A percentile compares a stretch with the other conserved stretches of the same genome.
phyloP scores from a whole-genome alignment of 1,140 invertebrate genomes.

The Drosophila leontia region DNA sequence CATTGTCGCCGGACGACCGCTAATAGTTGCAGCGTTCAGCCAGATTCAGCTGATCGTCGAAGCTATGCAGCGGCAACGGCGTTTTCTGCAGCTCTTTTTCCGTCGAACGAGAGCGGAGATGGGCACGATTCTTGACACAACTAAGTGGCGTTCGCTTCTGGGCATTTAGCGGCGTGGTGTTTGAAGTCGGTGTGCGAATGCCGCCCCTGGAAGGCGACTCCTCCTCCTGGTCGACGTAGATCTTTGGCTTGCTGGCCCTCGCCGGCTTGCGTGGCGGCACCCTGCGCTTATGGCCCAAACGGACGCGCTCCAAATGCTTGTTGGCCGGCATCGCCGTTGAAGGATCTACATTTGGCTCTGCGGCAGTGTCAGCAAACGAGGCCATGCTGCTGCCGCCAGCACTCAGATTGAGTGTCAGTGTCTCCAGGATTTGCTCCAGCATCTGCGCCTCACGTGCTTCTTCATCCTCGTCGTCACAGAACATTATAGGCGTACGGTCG shows the following conservation, averaged over 20 bases:
- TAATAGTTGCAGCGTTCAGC: conserved; percentile 34
- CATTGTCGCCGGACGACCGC: conserved; percentile 28
- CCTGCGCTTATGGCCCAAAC: conserved; percentile 62
- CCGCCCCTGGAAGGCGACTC: neutral
- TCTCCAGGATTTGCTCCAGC: conserved; percentile 76
- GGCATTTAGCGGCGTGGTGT: conserved; percentile 24
- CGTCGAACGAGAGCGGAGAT: conserved; percentile 66
- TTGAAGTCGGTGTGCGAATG: conserved; percentile 19
- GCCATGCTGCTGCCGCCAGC: conserved; percentile 64
- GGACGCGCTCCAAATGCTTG: conserved; percentile 79
- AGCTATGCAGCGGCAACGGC: conserved; percentile 41
- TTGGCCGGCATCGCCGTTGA: conserved; percentile 41
- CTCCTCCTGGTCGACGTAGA: conserved; percentile 69
- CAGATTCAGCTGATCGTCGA: conserved; percentile 68
- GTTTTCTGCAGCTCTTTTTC: conserved; percentile 63
- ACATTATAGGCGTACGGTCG: conserved; percentile 85
- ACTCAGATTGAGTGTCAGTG: conserved; percentile 72
- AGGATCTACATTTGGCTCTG: conserved; percentile 30
- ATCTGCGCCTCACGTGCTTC: conserved; percentile 68
- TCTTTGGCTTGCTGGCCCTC: conserved; percentile 57
- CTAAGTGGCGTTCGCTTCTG: conserved; percentile 70
- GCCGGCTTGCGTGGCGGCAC: conserved; percentile 63
- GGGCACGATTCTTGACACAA: conserved; percentile 67
- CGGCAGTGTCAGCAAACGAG: conserved; percentile 49
- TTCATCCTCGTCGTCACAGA: conserved; percentile 77